phyloP scores from a whole-genome alignment of 2,888 invertebrate species.

The Drosophila birchii region DNA sequence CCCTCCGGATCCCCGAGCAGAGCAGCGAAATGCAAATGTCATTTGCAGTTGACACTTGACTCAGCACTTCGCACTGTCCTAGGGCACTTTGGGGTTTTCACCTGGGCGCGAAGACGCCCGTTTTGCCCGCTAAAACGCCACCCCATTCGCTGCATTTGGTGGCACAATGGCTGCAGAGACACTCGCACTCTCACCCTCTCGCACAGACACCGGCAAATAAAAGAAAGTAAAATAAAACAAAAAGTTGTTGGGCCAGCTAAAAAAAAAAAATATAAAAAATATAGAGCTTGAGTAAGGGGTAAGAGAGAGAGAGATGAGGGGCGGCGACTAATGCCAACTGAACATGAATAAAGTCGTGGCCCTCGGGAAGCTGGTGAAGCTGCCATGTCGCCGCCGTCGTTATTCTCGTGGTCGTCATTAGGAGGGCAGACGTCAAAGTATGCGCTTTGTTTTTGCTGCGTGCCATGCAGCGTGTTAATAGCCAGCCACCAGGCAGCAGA shows the following conservation, averaged over 20 bases:
- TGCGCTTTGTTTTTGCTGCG: slow-evolving; percentile 64
- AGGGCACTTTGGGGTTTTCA: slow-evolving; percentile 79
- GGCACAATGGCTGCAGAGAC: slow-evolving; percentile 60
- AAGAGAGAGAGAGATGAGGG: slow-evolving; percentile 5
- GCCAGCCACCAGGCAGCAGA: slow-evolving; percentile 53
- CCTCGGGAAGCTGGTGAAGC: slow-evolving; percentile 57
- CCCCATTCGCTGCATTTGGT: slow-evolving; percentile 50
- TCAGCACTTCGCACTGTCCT: slow-evolving; percentile 80
- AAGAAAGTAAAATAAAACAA: slow-evolving; percentile 67
- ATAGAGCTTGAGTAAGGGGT: slow-evolving; percentile 4
- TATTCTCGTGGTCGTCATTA: slow-evolving; percentile 74
- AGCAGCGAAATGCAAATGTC: slow-evolving; percentile 79
- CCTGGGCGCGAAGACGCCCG: slow-evolving; percentile 52
- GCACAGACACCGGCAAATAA: slow-evolving; percentile 35
- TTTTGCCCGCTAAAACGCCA: slow-evolving; percentile 1
- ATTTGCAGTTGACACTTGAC: slow-evolving; percentile 80
- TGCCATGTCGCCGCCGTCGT: slow-evolving; percentile 51
- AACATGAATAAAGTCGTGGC: slow-evolving; percentile 72
- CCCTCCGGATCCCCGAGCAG: slow-evolving; percentile 36
- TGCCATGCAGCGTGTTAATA: slow-evolving; percentile 69
- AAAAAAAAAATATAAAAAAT: slow-evolving; percentile 12
- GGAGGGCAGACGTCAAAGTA: slow-evolving; percentile 75
- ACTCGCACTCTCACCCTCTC: slow-evolving; percentile 19
- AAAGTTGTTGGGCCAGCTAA: slow-evolving; percentile 33
- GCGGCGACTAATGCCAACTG: slow-evolving; percentile 71